Conservation (phyloP, 1,140 invertebrate species). For the Anoplophora glabripennis region DNA sequence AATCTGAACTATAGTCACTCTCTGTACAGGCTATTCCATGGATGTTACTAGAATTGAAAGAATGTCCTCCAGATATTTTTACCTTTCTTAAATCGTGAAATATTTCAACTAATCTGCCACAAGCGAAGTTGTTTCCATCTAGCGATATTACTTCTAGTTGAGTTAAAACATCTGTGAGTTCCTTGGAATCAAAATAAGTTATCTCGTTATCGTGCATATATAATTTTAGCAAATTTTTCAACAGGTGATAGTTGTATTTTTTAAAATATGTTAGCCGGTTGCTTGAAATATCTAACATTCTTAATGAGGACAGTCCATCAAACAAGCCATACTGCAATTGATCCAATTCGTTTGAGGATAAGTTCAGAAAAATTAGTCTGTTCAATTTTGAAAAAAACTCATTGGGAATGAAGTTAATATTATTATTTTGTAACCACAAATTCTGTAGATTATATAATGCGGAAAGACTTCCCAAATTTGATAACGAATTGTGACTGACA, state of each 20-base stretch:
- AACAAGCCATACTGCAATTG: slow-evolving; percentile 5
- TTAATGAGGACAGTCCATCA: not conserved
- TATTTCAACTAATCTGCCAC: not conserved
- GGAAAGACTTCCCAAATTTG: not conserved
- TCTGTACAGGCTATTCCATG: slow-evolving; percentile 7
- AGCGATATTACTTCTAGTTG: not conserved
- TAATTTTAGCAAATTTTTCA: not conserved
- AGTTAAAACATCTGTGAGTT: not conserved
- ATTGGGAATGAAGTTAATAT: not conserved
- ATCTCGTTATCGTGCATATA: not conserved
- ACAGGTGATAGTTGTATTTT: not conserved
- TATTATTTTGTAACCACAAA: slow-evolving; percentile 2
- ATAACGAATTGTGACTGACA: no score
- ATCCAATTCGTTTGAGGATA: slow-evolving; percentile 1
- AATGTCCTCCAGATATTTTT: not conserved
- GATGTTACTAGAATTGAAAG: not conserved
- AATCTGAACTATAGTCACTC: not conserved
- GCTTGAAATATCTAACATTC: slow-evolving; percentile 2
- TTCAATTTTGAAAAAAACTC: slow-evolving; percentile 1
- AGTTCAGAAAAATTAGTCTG: not conserved
- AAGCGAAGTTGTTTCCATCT: slow-evolving; percentile 5
- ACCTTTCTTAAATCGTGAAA: not conserved
- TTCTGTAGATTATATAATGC: not conserved
- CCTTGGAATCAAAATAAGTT: not conserved
- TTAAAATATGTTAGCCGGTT: not conserved